Conservation (phyloP, 2,888 invertebrate species). For the Isoperla grammatica region DNA sequence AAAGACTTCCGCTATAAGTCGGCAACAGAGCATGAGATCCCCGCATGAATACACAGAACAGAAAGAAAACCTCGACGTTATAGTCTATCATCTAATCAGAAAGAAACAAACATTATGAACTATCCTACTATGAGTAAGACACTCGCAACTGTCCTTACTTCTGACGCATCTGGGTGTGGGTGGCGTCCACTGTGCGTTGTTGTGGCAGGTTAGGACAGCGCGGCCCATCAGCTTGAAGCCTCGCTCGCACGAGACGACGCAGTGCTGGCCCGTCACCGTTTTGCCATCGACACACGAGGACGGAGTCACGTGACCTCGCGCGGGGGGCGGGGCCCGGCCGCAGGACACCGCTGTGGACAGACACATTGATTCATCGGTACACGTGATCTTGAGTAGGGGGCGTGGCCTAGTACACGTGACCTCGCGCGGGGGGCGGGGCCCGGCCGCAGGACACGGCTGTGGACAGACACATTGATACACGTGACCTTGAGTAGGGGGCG, state of each 20-base stretch:
- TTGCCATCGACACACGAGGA: constrained; percentile 47
- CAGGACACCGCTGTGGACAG: constrained; percentile 48
- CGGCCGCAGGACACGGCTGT: constrained; percentile 47
- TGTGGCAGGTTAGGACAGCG: constrained; percentile 40
- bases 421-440: constrained; percentile 46
- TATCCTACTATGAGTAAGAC: too few relatives aligned
- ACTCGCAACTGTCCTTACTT: constrained; percentile 15
- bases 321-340: constrained; percentile 45
- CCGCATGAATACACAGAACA: too few relatives aligned
- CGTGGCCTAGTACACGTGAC: too few relatives aligned
- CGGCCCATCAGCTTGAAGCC: constrained; percentile 44
- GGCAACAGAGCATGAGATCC: too few relatives aligned
- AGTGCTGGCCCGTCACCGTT: constrained; percentile 46
- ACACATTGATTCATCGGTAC: too few relatives aligned
- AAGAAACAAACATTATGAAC: too few relatives aligned
- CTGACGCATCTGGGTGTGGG: constrained; percentile 30
- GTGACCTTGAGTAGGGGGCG: too few relatives aligned
- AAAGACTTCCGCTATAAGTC: too few relatives aligned
- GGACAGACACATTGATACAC: too few relatives aligned
- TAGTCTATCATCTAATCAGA: too few relatives aligned
- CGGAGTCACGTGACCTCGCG: constrained; percentile 50
- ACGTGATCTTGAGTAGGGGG: too few relatives aligned
- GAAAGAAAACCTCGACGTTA: too few relatives aligned
- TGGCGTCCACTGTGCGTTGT: constrained; percentile 40
- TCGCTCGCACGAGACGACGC: constrained; percentile 46